Base-by-base conservation (phyloP, 2,113 vertebrate species). In the Manacus vitellinus region DNA sequence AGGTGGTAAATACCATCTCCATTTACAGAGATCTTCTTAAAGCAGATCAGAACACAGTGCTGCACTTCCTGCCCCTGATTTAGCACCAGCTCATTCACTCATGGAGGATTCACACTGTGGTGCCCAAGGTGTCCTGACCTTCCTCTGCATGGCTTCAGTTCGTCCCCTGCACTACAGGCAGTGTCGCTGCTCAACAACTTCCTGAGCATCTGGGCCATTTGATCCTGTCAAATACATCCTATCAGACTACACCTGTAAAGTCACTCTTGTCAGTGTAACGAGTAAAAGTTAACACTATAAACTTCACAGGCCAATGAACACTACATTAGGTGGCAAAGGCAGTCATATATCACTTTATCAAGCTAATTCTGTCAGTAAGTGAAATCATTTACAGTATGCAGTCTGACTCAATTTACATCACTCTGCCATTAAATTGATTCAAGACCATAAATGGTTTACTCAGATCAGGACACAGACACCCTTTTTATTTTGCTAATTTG, bases 191-290 rank as follows among this genome's bases (percentile, higher is more conserved):
- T 52, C 90, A 85, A 94, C 91, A 93, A 7, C 78, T 84, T 79
- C 91, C 92, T 76, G 81, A 97, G 94, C 84, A 77, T 77, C 31
- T 92, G 93, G 84, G 87, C 49, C 54, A 94, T 94, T 90, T 82
- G 89, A 77, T 88, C 43, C 63, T 49, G 39, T 7, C 79, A 85
- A 73, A 82, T 8, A 51, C 66, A 20, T 77, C 47, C 72, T 41
- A 46, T 78, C 43, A 76, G 61, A 5, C 63, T 28, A 44, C 12
- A 78, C 74, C 92, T 94, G 94, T 83, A 94, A 84, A 90, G 81
- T 55, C 70, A 11, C 59, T 65, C 78, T 33, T 85, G 63, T 37
- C 72, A 89, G 73, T 4, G 4, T 17, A 77, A 94, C 4, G 49
- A 83, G 76, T 71, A 77, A 87, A 74, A 90, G 66, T 91, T 65